Conservation (phyloP, 2,113 vertebrate genomes). For the Xerus inauris region DNA sequence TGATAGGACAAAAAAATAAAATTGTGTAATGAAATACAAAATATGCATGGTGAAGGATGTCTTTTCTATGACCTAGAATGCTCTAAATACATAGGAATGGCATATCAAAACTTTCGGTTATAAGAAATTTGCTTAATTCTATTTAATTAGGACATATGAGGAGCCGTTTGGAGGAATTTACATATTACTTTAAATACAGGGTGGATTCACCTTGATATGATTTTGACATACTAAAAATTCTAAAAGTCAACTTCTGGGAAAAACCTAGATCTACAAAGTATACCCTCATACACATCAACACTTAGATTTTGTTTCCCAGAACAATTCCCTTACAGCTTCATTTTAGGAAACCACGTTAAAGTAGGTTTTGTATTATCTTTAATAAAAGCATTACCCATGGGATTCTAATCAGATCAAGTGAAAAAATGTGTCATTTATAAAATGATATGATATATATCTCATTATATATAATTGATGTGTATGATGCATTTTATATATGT, state of each 20-base stretch:
- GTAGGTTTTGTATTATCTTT: not conserved
- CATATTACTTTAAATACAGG: not conserved
- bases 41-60: not conserved
- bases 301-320: not conserved
- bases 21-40: not conserved
- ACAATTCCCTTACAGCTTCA: not conserved
- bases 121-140: not conserved
- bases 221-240: not conserved
- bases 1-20: conserved; percentile 30
- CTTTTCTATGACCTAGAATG: not conserved
- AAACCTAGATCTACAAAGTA: not conserved
- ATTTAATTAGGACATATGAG: not conserved
- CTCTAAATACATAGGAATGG: not conserved
- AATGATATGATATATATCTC: not conserved
- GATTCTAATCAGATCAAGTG: not conserved
- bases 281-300: not conserved
- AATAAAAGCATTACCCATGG: not conserved
- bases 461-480: no score
- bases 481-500: not conserved
- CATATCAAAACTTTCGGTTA: not conserved
- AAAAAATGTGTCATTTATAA: not conserved
- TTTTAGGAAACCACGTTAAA: not conserved
- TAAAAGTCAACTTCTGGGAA: not conserved
- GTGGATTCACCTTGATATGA: not conserved
- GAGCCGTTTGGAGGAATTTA: not conserved